These are phyloP conservation scores for Smithornis capensis DNA, from an alignment of 2,113 vertebrate species.

Conservation along the genomic window DNA sequence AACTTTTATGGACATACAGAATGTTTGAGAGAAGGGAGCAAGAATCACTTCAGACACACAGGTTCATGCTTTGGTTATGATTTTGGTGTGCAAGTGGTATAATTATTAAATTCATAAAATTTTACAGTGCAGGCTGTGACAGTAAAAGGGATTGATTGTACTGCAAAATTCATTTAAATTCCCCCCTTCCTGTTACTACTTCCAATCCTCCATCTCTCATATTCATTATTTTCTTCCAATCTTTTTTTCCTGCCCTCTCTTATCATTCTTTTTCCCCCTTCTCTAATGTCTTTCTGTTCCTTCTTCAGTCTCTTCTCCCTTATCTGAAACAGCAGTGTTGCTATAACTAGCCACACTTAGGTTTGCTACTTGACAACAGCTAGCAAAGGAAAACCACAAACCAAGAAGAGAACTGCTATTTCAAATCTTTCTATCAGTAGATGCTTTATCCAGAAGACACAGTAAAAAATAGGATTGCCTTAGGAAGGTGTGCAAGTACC, in stretches of 20 bases:
- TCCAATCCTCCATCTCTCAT: neutral
- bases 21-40: neutral
- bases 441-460: neutral
- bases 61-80: neutral
- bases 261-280: neutral
- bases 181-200: neutral
- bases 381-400: neutral
- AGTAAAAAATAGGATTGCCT: constrained; percentile 30
- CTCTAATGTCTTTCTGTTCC: neutral
- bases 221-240: neutral
- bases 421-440: neutral
- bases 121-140: neutral
- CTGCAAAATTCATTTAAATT: neutral
- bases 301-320: neutral
- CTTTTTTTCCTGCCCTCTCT: neutral
- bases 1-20: neutral
- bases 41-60: neutral
- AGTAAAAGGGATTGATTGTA: neutral
- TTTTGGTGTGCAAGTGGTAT: rapidly evolving
- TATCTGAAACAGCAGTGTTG: neutral
- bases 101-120: neutral
- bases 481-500: constrained; percentile 14
- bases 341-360: neutral
- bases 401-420: neutral
- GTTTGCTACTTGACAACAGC: neutral